Evolutionary conservation across 1,140 invertebrate species (phyloP).

Genomic region (Diachasmimorpha longicaudata): DNA sequence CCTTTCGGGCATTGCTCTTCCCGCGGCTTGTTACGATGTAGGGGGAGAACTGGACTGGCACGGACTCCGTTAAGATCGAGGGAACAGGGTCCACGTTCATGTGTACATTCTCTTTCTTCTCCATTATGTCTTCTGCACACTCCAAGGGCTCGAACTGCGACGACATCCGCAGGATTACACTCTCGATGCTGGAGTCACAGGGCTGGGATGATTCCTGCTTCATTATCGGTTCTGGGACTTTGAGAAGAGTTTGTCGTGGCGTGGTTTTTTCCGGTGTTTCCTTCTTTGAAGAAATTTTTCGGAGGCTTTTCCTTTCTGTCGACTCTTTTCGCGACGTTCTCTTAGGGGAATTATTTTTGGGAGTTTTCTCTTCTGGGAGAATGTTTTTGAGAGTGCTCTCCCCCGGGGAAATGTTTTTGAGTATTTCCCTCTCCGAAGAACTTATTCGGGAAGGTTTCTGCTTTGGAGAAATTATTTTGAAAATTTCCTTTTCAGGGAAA

Average conservation of each 20-base stretch:
- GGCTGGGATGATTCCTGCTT: background rate
- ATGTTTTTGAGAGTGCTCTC: too few relatives aligned
- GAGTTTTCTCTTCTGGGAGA: too few relatives aligned
- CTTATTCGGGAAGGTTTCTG: background rate
- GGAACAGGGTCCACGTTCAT: background rate
- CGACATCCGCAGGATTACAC: background rate
- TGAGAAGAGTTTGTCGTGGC: background rate
- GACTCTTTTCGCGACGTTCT: too few relatives aligned
- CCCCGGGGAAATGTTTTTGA: too few relatives aligned
- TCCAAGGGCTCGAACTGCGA: background rate
- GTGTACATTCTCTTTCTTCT: background rate
- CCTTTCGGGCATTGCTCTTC: conserved; percentile 59
- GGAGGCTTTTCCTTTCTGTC: too few relatives aligned
- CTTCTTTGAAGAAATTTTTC: too few relatives aligned
- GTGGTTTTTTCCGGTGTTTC: background rate
- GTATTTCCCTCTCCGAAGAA: too few relatives aligned
- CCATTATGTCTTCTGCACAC: background rate
- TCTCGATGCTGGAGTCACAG: background rate
- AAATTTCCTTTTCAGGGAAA: too few relatives aligned
- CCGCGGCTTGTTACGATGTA: conserved; percentile 53
- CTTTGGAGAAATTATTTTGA: too few relatives aligned
- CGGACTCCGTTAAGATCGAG: background rate
- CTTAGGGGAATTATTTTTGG: too few relatives aligned
- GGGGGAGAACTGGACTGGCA: conserved; percentile 46
- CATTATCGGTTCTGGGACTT: background rate